Evolutionary conservation across 2,113 vertebrate genomes (phyloP).

Genomic region (Siniperca chuatsi): DNA sequence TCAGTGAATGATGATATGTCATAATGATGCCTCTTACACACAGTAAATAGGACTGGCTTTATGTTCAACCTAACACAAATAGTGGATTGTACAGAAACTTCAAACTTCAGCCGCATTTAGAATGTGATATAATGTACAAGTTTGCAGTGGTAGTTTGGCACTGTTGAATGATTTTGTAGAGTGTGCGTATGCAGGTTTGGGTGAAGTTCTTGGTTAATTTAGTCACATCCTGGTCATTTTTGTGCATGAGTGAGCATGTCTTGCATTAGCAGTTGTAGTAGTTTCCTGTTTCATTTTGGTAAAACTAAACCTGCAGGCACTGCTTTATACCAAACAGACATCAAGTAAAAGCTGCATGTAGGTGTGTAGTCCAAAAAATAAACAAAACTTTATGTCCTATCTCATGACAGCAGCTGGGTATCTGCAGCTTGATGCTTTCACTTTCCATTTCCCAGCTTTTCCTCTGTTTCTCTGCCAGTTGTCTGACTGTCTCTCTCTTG

Average conservation of each 20-base stretch:
- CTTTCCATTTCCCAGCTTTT: slow-evolving; percentile 61
- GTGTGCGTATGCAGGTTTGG: background rate
- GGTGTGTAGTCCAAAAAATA: background rate
- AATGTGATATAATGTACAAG: background rate
- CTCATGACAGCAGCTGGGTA: slow-evolving; percentile 28
- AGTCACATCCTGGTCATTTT: background rate
- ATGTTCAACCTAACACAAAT: background rate
- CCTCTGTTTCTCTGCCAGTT: background rate
- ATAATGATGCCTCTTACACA: too few relatives aligned
- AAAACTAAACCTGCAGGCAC: background rate
- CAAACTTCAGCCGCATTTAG: background rate
- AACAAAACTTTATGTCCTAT: background rate
- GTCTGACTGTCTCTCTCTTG: background rate
- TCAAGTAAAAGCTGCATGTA: background rate
- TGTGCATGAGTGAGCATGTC: background rate
- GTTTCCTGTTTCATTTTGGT: background rate
- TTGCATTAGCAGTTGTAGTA: background rate
- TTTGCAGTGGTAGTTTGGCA: too few relatives aligned
- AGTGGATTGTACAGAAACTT: background rate
- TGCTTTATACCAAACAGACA: background rate
- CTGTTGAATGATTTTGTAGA: background rate
- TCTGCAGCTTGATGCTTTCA: slow-evolving; percentile 57
- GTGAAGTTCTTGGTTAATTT: background rate
- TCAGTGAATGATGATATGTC: too few relatives aligned
- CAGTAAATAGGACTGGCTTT: background rate